Conservation (phyloP, 2,113 vertebrate species). For the Nipponia nippon region DNA sequence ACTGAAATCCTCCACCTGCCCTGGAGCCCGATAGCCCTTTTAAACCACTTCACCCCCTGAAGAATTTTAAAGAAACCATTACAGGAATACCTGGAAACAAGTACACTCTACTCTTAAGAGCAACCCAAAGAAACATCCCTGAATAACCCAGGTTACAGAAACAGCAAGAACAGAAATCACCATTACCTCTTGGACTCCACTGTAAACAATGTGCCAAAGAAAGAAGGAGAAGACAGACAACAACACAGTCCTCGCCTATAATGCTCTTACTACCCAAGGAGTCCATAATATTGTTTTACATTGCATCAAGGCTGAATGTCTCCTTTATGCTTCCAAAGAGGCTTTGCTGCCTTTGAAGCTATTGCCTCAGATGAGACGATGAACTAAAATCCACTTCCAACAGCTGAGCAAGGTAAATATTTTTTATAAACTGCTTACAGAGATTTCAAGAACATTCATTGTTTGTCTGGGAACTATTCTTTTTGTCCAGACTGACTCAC, state of each 20-base stretch:
- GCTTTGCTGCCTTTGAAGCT: neutral
- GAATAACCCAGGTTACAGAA: neutral
- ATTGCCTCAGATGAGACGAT: neutral
- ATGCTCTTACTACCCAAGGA: neutral
- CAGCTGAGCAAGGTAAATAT: neutral
- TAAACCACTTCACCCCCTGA: neutral
- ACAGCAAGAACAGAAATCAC: neutral
- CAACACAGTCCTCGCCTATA: neutral
- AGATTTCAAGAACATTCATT: neutral
- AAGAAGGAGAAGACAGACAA: neutral
- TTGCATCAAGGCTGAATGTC: neutral
- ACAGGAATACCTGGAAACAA: neutral
- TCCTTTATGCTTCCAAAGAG: neutral
- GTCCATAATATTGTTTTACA: neutral
- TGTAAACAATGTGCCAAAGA: neutral
- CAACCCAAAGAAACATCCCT: neutral
- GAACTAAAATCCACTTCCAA: neutral
- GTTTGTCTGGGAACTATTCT: neutral
- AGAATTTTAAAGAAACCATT: neutral
- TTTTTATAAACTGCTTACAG: constrained; percentile 7
- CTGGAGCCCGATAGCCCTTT: neutral
- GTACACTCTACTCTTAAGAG: neutral
- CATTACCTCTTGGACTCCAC: neutral
- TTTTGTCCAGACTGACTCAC: neutral
- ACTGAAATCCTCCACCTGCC: neutral